Percentiles rank a stretch among this genome's conserved stretches.
phyloP scores from a whole-genome alignment of 2,888 invertebrate genomes.

The Coenonympha arcania region DNA sequence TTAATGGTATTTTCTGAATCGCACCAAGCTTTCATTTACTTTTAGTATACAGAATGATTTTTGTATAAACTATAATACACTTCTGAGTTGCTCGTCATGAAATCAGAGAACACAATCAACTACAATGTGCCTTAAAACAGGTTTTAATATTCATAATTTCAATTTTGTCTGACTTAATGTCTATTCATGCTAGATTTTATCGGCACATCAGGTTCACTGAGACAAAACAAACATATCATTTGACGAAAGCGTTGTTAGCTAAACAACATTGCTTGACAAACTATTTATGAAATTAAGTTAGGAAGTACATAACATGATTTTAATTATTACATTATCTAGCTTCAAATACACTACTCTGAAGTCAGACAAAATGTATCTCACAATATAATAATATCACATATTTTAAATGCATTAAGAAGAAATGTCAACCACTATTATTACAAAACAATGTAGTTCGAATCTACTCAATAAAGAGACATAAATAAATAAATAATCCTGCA shows the following conservation, averaged over 20 bases:
- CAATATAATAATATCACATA: slow-evolving; percentile 74
- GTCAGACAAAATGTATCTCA: slow-evolving; percentile 72
- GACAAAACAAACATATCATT: slow-evolving; percentile 27
- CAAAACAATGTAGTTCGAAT: slow-evolving; percentile 32
- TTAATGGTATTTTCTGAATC: slow-evolving; percentile 75
- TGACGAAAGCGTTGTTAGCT: slow-evolving; percentile 36
- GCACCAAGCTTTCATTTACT: slow-evolving; percentile 75
- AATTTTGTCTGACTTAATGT: slow-evolving; percentile 71
- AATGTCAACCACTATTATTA: slow-evolving; percentile 54
- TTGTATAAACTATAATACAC: slow-evolving; percentile 69
- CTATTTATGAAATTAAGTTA: slow-evolving; percentile 26
- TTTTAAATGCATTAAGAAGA: slow-evolving; percentile 71
- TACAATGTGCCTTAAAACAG: slow-evolving; percentile 56
- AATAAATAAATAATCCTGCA: slow-evolving; percentile 69
- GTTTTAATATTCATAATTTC: slow-evolving; percentile 49
- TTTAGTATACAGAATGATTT: slow-evolving; percentile 74
- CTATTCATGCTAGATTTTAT: slow-evolving; percentile 44
- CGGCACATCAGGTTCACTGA: slow-evolving; percentile 55
- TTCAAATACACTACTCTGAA: slow-evolving; percentile 66
- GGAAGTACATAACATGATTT: slow-evolving; percentile 37
- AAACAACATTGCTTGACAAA: slow-evolving; percentile 31
- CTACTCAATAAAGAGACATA: slow-evolving; percentile 50
- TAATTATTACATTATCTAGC: slow-evolving; percentile 44
- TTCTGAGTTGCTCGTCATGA: slow-evolving; percentile 55
- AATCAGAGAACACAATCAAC: slow-evolving; percentile 53